These are phyloP conservation scores for Phylloscopus collybita DNA, from an alignment of 2,797 vertebrate species.

Conservation along the genomic window DNA sequence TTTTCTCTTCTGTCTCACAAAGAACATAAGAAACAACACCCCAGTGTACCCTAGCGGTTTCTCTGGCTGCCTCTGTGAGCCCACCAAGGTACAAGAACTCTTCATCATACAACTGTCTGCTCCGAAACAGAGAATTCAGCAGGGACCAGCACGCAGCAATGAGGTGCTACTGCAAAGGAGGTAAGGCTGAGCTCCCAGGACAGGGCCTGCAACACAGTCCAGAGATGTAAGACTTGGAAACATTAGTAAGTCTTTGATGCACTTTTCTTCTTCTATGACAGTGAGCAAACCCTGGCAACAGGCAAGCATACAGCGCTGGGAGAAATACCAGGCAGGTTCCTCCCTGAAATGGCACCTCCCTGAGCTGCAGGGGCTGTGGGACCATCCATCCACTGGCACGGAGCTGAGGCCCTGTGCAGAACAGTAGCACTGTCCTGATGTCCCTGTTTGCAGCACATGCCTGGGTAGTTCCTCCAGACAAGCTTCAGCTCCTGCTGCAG, in stretches of 20 bases:
- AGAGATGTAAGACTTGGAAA: neutral
- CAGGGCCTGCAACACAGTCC: neutral
- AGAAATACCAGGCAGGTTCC: neutral
- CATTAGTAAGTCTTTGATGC: neutral
- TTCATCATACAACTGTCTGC: neutral
- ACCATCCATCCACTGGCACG: neutral
- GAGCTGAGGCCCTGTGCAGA: neutral
- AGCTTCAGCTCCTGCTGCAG: neutral
- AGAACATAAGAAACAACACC: neutral
- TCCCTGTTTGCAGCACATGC: neutral
- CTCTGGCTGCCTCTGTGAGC: neutral
- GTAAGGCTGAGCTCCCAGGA: neutral
- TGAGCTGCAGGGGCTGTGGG: neutral
- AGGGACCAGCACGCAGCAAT: neutral
- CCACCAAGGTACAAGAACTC: neutral
- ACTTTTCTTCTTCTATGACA: neutral
- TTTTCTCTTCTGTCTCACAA: neutral
- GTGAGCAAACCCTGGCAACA: neutral
- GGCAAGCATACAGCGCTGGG: rapidly evolving
- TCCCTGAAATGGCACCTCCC: neutral
- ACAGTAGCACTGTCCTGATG: neutral
- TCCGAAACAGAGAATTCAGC: neutral
- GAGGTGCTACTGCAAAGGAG: neutral
- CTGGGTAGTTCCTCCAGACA: neutral
- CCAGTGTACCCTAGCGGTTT: neutral